Percentiles rank a stretch among this genome's conserved stretches.
Evolutionary conservation across 1,140 invertebrate genomes (phyloP).

Genomic region (Drosophila pseudoobscura): DNA sequence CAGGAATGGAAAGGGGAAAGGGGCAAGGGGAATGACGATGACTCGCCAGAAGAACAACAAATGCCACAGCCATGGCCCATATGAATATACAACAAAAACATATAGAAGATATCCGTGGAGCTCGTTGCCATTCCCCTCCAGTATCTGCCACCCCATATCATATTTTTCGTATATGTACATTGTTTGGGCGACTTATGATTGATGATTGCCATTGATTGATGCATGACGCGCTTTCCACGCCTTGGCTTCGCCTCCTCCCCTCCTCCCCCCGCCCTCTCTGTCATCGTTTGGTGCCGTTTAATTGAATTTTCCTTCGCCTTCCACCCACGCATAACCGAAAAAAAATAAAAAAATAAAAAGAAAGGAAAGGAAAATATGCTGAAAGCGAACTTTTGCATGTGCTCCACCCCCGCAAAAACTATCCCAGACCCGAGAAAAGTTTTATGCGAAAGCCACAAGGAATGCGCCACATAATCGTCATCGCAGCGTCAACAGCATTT

Average conservation of each 20-base stretch:
- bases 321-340: slow-evolving; percentile 5
- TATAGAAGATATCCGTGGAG: not conserved
- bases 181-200: slow-evolving; percentile 68
- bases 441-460: slow-evolving; percentile 55
- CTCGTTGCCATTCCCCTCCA: not conserved
- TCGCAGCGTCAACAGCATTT: slow-evolving; percentile 56
- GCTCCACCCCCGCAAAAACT: not conserved
- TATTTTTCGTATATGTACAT: slow-evolving; percentile 31
- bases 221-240: slow-evolving; percentile 64
- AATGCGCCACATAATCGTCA: slow-evolving; percentile 70
- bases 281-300: slow-evolving; percentile 65
- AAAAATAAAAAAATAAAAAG: slow-evolving; percentile 3
- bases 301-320: slow-evolving; percentile 62
- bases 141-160: slow-evolving; percentile 2
- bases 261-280: slow-evolving; percentile 19
- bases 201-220: slow-evolving; percentile 78
- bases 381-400: slow-evolving; percentile 64
- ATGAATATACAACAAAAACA: slow-evolving; percentile 43
- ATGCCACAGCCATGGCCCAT: not conserved
- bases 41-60: slow-evolving; percentile 40
- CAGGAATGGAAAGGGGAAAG: slow-evolving; percentile 12
- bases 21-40: slow-evolving; percentile 4
- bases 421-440: not conserved
- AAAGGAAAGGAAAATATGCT: slow-evolving; percentile 38
- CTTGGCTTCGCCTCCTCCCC: slow-evolving; percentile 23